Evolutionary conservation across 2,797 vertebrate species (phyloP).

Genomic region (Salmo trutta): DNA sequence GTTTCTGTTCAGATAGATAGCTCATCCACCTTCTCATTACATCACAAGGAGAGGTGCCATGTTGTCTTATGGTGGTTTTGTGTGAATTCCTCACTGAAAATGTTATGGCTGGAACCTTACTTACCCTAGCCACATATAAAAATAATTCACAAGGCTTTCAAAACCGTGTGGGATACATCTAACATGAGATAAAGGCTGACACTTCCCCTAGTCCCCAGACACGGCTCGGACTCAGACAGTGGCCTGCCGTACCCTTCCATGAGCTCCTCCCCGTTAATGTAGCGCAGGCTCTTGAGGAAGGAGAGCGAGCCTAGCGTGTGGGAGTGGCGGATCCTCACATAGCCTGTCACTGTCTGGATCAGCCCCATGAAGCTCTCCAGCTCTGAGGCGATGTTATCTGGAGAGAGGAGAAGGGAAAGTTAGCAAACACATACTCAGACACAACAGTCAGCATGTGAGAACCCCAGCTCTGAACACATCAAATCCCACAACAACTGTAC

Average conservation of each 20-base stretch:
- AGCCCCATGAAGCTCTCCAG: conserved; percentile 97
- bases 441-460: conserved; percentile 23
- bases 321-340: conserved; percentile 95
- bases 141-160: neutral
- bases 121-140: neutral
- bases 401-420: conserved; percentile 35
- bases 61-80: neutral
- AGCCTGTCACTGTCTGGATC: conserved; percentile 94
- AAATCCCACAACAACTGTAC: neutral
- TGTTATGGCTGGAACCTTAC: neutral
- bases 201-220: conserved; percentile 27
- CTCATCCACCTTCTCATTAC: neutral
- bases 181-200: conserved; percentile 12
- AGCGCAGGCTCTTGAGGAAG: conserved; percentile 93
- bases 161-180: neutral
- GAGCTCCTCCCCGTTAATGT: conserved; percentile 91
- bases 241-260: conserved; percentile 83
- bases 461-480: conserved; percentile 1
- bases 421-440: conserved; percentile 35
- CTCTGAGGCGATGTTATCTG: conserved; percentile 96
- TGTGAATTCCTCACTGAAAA: neutral
- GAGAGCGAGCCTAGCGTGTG: conserved; percentile 93
- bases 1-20: conserved; percentile 11
- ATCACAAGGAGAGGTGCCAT: neutral
- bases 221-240: conserved; percentile 6